Evolutionary conservation across 2,113 vertebrate species (phyloP), one percentile per base, ranked within the genome.

Genomic region (Ictalurus punctatus): DNA sequence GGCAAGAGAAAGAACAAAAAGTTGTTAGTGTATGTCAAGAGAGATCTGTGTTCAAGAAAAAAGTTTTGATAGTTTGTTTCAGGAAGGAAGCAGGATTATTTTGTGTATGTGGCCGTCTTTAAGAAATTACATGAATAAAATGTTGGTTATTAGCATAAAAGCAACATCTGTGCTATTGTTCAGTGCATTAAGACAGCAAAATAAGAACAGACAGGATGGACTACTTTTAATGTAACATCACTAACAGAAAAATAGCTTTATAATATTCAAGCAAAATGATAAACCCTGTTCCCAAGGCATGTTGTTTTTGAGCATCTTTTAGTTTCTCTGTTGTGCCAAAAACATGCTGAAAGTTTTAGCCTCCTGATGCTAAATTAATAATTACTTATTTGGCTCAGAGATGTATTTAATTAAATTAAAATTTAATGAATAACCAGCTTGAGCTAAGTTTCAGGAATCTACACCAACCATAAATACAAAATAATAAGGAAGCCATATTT

Each of bases 1-100:
- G 37, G 44, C 74, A 58, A 91, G 89, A 92, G 80, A 91, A 89
- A 91, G 86, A 91, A 86, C 58, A 89, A 56, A 90, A 90, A 71
- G 83, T 84, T 69, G 93, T 94, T 95, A 93, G 93, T 92, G 88
- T 91, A 92, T 91, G 92, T 91, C 85, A 88, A 34, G 56, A 87
- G 25, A 58, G 67, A 84, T 48, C 78, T 87, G 37, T 30, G 79
- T 83, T 83, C 16, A 73, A 59, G 80, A 48, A 81, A 82, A 85
- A 52, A 21, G 76, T 76, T 78, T 40, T 80, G 88, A 67, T 61
- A 48, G 87, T 48, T 86, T 54, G 30, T 23, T 87, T 69, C 25
- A 71, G 79, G n/a, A 59, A 65, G 21, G 52, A 14, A 63, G 85
- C 37, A 48, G 67, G 27, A 34, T 48, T 83, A 48, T 87, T 56